Evolutionary conservation across 2,797 vertebrate species (phyloP).

Genomic region (Toxotes lorentzi): DNA sequence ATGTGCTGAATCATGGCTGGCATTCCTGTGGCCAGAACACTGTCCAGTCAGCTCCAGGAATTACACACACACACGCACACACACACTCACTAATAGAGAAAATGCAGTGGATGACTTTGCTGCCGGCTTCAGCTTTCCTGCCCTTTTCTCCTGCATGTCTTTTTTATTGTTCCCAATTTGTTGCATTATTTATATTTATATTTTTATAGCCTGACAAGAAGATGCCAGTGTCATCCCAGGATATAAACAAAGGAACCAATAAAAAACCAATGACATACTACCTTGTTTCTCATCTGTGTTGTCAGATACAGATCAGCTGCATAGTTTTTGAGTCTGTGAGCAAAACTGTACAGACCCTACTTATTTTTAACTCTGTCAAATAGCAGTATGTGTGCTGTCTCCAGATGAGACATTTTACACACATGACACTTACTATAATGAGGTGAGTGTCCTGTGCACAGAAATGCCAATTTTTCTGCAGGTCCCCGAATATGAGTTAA

Average conservation of each 20-base stretch:
- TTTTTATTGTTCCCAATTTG: constrained; percentile 6
- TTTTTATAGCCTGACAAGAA: neutral
- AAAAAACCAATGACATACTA: neutral
- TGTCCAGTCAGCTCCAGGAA: constrained; percentile 79
- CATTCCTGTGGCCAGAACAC: constrained; percentile 78
- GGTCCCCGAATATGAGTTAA: neutral
- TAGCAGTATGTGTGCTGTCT: neutral
- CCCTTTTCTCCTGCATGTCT: constrained; percentile 14
- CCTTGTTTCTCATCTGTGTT: no score
- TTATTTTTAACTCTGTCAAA: neutral
- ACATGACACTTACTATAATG: neutral
- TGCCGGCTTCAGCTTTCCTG: constrained; percentile 1
- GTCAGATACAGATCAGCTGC: neutral
- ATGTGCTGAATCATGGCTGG: constrained; percentile 82
- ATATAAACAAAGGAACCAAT: neutral
- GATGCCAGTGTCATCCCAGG: neutral
- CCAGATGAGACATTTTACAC: neutral
- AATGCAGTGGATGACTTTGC: constrained; percentile 58
- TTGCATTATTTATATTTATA: neutral
- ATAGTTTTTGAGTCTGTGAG: neutral
- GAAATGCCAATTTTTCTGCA: neutral
- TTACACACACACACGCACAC: constrained; percentile 26
- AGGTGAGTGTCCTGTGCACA: neutral
- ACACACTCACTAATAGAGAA: constrained; percentile 14
- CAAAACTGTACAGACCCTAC: neutral